Conservation (phyloP, 2,797 vertebrate genomes). For the Neomorphus geoffroyi region DNA sequence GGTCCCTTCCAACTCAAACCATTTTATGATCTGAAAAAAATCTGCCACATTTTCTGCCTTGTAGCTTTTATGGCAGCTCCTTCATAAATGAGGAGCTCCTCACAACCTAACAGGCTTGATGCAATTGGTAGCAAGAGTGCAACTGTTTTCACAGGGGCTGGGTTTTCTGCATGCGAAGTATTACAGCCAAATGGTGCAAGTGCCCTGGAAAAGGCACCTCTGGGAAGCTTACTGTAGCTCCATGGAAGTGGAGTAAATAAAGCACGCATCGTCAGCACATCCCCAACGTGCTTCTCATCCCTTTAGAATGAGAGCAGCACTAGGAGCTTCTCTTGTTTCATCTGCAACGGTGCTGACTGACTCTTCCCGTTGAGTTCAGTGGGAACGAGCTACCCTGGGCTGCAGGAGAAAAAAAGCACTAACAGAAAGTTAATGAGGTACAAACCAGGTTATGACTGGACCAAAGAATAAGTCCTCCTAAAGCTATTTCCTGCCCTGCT, state of each 20-base stretch:
- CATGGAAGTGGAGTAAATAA: neutral
- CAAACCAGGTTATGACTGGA: constrained; percentile 66
- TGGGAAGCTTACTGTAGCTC: neutral
- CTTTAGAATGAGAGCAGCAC: neutral
- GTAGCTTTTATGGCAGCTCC: neutral
- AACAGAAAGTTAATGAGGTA: constrained; percentile 70
- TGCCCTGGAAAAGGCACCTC: neutral
- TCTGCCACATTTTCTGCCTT: neutral
- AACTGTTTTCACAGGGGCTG: neutral
- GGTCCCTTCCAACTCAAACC: too few relatives aligned
- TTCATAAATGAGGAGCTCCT: neutral
- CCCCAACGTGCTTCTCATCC: neutral
- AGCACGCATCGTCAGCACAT: neutral
- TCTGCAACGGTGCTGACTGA: neutral
- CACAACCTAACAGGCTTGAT: neutral
- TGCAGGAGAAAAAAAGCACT: constrained; percentile 46
- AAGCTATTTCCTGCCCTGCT: constrained; percentile 65
- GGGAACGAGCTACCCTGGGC: constrained; percentile 42
- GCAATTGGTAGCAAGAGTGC: neutral
- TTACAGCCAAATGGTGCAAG: neutral
- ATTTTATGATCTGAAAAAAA: neutral
- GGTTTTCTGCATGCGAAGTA: neutral
- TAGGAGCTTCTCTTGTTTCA: neutral
- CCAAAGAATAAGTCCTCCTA: constrained; percentile 52
- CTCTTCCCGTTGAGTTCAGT: constrained; percentile 33